Percentiles rank a stretch among this genome's conserved stretches.
These are phyloP conservation scores for Globodera rostochiensis DNA, from an alignment of 1,140 invertebrate genomes.

Conservation along the genomic window DNA sequence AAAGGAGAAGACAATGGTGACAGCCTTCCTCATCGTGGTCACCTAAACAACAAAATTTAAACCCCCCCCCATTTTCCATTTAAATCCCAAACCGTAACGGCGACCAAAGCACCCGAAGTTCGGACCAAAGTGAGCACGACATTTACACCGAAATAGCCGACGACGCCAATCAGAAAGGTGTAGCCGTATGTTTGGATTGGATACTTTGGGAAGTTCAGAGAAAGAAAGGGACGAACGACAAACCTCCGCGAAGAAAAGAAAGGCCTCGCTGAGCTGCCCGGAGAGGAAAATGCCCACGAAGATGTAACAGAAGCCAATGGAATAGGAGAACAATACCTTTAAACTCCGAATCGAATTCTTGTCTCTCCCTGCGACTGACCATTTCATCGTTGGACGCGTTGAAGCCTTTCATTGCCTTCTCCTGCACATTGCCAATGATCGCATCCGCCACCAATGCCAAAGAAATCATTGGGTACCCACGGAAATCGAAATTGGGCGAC, in stretches of 20 bases:
- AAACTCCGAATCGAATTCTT: neutral
- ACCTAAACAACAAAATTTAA: constrained; percentile 18
- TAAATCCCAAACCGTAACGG: constrained; percentile 76
- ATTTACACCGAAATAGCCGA: constrained; percentile 88
- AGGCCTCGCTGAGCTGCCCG: constrained; percentile 77
- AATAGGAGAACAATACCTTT: constrained; percentile 83
- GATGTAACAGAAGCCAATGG: constrained; percentile 83
- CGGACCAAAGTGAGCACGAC: constrained; percentile 84
- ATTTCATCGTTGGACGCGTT: constrained; percentile 85
- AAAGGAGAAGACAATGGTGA: constrained; percentile 89
- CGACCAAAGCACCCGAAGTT: constrained; percentile 78
- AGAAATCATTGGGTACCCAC: constrained; percentile 82
- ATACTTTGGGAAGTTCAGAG: constrained; percentile 68
- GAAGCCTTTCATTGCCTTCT: constrained; percentile 84
- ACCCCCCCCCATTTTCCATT: neutral
- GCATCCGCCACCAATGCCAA: constrained; percentile 87
- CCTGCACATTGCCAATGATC: constrained; percentile 91
- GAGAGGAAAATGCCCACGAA: constrained; percentile 76
- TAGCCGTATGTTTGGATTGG: constrained; percentile 80
- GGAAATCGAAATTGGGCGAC: constrained; percentile 81
- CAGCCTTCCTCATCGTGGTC: constrained; percentile 78
- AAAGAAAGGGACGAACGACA: neutral
- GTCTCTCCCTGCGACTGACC: constrained; percentile 66
- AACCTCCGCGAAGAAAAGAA: constrained; percentile 75
- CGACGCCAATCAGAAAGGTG: constrained; percentile 81